phyloP scores from a whole-genome alignment of 2,113 vertebrate genomes.

The Tragelaphus scriptus region DNA sequence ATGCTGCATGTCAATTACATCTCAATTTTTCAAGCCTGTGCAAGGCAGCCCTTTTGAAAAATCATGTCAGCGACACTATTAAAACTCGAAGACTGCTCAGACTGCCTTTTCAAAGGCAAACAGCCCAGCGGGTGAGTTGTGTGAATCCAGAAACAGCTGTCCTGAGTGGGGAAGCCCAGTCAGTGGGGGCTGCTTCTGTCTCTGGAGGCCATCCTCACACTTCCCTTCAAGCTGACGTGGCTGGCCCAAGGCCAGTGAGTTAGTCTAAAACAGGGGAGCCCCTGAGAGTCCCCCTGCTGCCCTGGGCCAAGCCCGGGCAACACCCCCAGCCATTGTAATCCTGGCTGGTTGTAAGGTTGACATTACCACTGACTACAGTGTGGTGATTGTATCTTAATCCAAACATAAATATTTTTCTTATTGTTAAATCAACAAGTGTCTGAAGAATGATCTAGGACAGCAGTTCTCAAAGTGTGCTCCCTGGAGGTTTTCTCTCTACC shows the following conservation, averaged over 20 bases:
- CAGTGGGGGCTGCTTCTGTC: background rate
- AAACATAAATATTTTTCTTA: background rate
- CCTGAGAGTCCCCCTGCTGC: background rate
- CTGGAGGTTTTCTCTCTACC: background rate
- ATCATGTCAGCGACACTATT: too few species aligned
- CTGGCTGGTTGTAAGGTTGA: background rate
- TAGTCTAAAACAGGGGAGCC: background rate
- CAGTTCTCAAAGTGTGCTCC: background rate
- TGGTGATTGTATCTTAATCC: background rate
- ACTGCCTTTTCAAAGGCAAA: background rate
- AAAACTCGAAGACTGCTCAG: background rate
- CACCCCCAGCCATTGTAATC: too few species aligned
- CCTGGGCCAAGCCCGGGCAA: background rate
- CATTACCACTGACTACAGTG: background rate
- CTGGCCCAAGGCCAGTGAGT: background rate
- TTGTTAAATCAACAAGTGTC: background rate
- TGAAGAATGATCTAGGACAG: background rate
- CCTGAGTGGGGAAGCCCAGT: background rate
- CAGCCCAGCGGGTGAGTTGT: background rate
- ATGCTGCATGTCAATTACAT: background rate
- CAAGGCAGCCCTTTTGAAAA: background rate
- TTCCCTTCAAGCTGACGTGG: background rate
- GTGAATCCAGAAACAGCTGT: background rate
- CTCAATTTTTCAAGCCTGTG: background rate
- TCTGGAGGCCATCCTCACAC: rapidly evolving